Evolutionary conservation across 1,140 invertebrate species (phyloP).

Genomic region (Pogonus chalceus): DNA sequence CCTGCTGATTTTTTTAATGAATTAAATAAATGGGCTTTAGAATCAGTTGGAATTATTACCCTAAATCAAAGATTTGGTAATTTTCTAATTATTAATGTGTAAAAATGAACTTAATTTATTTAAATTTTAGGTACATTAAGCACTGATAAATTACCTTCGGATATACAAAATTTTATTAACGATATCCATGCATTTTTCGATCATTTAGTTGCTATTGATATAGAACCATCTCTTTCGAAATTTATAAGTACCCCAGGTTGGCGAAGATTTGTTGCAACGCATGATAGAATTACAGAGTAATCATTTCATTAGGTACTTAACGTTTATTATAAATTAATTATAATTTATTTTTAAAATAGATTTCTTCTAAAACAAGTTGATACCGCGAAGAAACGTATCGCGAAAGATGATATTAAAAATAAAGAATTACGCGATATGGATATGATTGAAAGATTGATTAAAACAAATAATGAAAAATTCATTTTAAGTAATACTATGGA

Average conservation of each 20-base stretch:
- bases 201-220: conserved; percentile 48
- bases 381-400: conserved; percentile 31
- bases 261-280: conserved; percentile 20
- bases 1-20: conserved; percentile 47
- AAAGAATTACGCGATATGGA: conserved; percentile 30
- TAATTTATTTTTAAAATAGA: no score
- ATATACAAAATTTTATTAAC: no score
- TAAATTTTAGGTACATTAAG: no score
- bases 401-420: conserved; percentile 27
- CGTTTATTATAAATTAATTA: no score
- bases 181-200: no score
- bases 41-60: conserved; percentile 56
- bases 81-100: no score
- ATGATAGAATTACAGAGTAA: conserved; percentile 20
- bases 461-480: conserved; percentile 40
- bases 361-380: conserved; percentile 15
- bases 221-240: conserved; percentile 52
- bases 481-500: conserved; percentile 59
- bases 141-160: no score
- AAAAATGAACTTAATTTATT: no score
- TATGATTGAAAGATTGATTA: conserved; percentile 44
- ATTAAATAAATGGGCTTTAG: conserved; percentile 58
- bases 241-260: conserved; percentile 42
- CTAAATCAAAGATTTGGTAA: conserved; percentile 51
- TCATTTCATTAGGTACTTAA: no score